Conservation (phyloP, 2,113 vertebrate genomes). For the Entelurus aequoreus region DNA sequence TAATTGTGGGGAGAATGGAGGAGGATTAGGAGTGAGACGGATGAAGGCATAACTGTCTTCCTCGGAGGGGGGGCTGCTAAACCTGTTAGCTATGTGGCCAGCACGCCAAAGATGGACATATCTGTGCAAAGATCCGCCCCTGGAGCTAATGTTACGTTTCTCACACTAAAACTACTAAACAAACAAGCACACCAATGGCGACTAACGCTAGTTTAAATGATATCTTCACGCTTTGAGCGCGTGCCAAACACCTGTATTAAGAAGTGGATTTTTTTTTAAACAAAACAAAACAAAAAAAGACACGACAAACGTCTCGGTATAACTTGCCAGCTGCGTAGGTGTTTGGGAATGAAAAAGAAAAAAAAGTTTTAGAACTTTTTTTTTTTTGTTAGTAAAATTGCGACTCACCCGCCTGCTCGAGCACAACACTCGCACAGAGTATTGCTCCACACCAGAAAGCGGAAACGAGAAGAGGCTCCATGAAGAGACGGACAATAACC, state of each 20-base stretch:
- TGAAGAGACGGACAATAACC: conserved; percentile 33
- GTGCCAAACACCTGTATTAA: background rate
- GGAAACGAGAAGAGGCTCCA: conserved; percentile 63
- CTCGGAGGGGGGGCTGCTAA: background rate
- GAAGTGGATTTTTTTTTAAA: background rate
- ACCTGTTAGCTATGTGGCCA: conserved; percentile 31
- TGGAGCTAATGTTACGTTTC: background rate
- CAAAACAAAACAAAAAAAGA: background rate
- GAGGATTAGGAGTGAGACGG: conserved; percentile 50
- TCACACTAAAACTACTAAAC: background rate
- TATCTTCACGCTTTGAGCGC: no score
- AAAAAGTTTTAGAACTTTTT: background rate
- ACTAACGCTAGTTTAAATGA: no score
- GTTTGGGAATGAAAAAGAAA: background rate
- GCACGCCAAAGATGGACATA: conserved; percentile 37
- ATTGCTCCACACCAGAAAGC: conserved; percentile 62
- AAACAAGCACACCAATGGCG: no score
- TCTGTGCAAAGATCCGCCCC: background rate
- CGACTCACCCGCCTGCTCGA: conserved; percentile 56
- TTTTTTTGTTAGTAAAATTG: background rate
- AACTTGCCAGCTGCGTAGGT: background rate
- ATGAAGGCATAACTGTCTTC: conserved; percentile 43
- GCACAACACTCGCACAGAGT: conserved; percentile 40
- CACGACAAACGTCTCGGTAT: background rate
- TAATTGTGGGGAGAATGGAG: conserved; percentile 58